Evolutionary conservation across 2,113 vertebrate species (phyloP).

Genomic region (Colius striatus): DNA sequence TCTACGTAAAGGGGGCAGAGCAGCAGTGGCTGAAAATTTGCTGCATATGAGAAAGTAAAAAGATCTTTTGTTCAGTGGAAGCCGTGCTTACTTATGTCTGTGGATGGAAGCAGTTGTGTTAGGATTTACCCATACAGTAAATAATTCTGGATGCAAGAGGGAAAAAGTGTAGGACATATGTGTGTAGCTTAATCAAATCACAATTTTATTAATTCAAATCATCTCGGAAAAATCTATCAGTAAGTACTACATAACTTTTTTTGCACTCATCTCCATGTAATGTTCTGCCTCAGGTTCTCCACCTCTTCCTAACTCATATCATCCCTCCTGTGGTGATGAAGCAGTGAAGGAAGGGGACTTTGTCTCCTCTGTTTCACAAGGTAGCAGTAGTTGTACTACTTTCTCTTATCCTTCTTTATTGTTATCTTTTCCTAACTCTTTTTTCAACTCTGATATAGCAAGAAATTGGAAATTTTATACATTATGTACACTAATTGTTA

Average conservation of each 20-base stretch:
- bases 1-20: not conserved
- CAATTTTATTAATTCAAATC: not conserved
- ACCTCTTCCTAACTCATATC: accelerated
- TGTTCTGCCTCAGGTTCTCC: not conserved
- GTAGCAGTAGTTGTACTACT: not conserved
- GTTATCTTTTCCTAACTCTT: not conserved
- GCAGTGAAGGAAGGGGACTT: not conserved
- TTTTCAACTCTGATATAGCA: not conserved
- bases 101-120: not conserved
- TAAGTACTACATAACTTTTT: not conserved
- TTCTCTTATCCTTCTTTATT: not conserved
- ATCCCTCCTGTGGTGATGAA: not conserved
- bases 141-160: not conserved
- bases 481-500: not conserved
- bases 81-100: not conserved
- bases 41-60: not conserved
- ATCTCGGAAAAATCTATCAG: not conserved
- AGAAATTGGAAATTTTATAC: not conserved
- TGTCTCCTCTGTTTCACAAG: not conserved
- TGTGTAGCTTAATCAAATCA: not conserved
- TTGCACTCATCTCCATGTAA: not conserved
- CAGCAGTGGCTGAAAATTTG: not conserved
- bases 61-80: not conserved
- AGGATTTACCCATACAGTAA: not conserved
- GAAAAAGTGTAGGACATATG: not conserved